These are phyloP conservation scores for Caenorhabditis brenneri DNA, from an alignment of 1,140 invertebrate species.

Conservation along the genomic window DNA sequence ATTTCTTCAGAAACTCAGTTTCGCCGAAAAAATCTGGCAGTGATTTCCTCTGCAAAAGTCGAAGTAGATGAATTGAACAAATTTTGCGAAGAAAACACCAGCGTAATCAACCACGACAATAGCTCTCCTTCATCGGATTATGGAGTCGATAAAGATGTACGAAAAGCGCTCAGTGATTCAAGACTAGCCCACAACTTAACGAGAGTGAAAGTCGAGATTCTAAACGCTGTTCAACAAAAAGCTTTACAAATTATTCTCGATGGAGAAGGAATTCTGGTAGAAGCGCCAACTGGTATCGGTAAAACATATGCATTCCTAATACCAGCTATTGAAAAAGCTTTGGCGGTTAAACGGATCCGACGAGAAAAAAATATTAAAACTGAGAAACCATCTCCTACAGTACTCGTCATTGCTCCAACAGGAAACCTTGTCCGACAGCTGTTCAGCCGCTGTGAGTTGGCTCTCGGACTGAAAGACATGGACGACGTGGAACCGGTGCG, in stretches of 20 bases:
- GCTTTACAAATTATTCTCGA: neutral
- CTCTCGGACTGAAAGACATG: neutral
- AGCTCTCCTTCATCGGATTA: neutral
- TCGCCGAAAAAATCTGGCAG: neutral
- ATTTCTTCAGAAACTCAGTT: neutral
- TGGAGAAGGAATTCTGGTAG: neutral
- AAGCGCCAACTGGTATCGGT: constrained; percentile 2
- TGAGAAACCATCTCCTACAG: neutral
- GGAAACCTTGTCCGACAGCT: neutral
- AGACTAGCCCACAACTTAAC: neutral
- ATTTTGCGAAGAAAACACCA: neutral
- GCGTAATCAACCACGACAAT: neutral
- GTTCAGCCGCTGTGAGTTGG: neutral
- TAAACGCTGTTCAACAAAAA: neutral
- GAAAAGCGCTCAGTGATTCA: neutral
- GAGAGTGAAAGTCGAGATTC: neutral
- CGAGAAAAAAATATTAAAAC: neutral
- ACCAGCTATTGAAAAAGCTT: neutral
- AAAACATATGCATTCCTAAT: constrained; percentile 10
- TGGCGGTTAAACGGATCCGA: no score
- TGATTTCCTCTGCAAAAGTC: neutral
- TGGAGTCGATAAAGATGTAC: neutral
- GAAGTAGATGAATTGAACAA: neutral
- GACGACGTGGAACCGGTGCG: neutral
- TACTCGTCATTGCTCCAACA: neutral